A percentile compares a stretch with the other conserved stretches of the same genome.
phyloP scores from a whole-genome alignment of 2,797 vertebrate genomes.

The Apogon talboti region DNA sequence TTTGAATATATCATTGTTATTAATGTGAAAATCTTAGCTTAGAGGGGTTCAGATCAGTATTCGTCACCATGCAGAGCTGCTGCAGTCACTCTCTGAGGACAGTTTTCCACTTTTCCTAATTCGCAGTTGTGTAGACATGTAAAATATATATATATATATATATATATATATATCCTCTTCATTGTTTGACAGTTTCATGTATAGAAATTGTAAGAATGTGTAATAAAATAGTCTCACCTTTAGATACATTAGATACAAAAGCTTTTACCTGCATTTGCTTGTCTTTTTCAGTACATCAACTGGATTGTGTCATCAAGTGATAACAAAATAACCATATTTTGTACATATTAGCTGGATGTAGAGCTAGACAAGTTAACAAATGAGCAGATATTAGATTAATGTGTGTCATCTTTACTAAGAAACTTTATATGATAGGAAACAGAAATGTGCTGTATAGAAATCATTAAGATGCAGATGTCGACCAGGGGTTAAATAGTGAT shows the following conservation, averaged over 20 bases:
- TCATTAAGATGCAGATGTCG: too few species aligned
- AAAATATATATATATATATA: too few species aligned
- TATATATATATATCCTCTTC: not conserved
- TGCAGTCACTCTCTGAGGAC: constrained; percentile 29
- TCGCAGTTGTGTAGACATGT: not conserved
- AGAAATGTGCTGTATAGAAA: too few species aligned
- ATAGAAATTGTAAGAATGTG: too few species aligned
- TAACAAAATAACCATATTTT: too few species aligned
- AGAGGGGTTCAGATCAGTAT: constrained; percentile 59
- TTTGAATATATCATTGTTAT: constrained; percentile 68
- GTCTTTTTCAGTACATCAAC: not conserved
- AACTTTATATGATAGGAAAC: too few species aligned
- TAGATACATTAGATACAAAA: not conserved
- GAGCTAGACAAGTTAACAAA: too few species aligned
- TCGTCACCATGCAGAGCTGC: constrained; percentile 29
- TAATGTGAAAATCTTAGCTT: constrained; percentile 62
- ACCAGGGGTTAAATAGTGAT: too few species aligned
- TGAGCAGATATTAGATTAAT: too few species aligned
- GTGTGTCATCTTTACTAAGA: too few species aligned
- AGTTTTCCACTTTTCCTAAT: constrained; percentile 44
- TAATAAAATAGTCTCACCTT: not conserved
- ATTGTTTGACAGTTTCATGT: not conserved
- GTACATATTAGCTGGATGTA: too few species aligned
- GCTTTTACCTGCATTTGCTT: not conserved
- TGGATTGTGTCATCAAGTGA: too few species aligned